Conservation (phyloP, 2,797 vertebrate species). For the Acanthurus lineatus region DNA sequence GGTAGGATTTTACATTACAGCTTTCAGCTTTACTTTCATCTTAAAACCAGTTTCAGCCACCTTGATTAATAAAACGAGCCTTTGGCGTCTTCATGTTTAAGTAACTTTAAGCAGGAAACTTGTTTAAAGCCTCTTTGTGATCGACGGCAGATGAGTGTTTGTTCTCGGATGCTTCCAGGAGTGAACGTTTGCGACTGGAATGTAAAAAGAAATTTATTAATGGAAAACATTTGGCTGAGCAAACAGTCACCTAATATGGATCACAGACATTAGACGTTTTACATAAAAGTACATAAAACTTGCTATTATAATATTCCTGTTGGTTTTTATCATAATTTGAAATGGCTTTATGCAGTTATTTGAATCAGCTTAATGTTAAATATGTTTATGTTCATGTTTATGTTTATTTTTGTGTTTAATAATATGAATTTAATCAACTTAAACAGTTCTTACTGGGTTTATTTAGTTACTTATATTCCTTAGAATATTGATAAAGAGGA, state of each 20-base stretch:
- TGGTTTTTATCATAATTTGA: too few relatives aligned
- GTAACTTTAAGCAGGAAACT: neutral
- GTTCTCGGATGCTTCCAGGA: slow-evolving; percentile 1
- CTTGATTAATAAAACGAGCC: too few relatives aligned
- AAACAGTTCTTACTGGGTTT: too few relatives aligned
- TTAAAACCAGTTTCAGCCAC: neutral
- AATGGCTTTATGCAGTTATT: too few relatives aligned
- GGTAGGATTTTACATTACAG: neutral
- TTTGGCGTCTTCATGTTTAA: neutral
- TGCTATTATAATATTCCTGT: too few relatives aligned
- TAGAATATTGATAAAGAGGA: too few relatives aligned
- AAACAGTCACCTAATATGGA: neutral
- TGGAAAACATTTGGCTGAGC: slow-evolving; percentile 8
- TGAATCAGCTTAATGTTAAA: too few relatives aligned
- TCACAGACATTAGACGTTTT: neutral
- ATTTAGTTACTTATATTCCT: too few relatives aligned
- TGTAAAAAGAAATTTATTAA: neutral
- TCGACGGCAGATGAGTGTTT: neutral
- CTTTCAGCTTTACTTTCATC: neutral
- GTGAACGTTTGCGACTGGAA: neutral
- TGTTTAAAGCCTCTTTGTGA: neutral
- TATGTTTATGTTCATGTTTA: too few relatives aligned
- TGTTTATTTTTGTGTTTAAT: too few relatives aligned
- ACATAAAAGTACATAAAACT: neutral
- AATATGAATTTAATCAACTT: too few relatives aligned